Evolutionary conservation across 2,888 invertebrate genomes (phyloP), one percentile per base, ranked within the genome.

Genomic region (Eupithecia subfuscata): DNA sequence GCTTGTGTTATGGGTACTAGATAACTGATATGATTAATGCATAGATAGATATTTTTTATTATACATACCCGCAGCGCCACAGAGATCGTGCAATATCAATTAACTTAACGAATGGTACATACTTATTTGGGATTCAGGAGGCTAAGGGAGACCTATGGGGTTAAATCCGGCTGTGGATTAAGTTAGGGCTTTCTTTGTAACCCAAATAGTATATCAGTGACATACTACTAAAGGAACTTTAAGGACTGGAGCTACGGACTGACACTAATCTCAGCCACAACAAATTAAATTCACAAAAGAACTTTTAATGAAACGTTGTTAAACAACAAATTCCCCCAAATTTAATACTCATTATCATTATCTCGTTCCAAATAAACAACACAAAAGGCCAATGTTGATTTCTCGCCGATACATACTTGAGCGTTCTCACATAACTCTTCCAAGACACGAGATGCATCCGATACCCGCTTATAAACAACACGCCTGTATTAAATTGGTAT

Each of bases 371-470:
- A 76, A 77, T 68, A 75, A 82, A 77, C 75, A 67, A 71, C 52
- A 65, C 76, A 78, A 80, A 79, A 79, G 74, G 73, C 69, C 75
- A 74, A 78, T 79, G 81, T 82, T 81, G 81, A 82, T 85, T 75
- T 80, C 71, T 76, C 65, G 64, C 74, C 74, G 84, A 85, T 85
- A 85, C 80, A 82, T 80, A 84, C 82, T 82, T 87, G 86, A 82
- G 83, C 83, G 84, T 92, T 92, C 93, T 88, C 92, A 93, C 91
- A 91, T 91, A 91, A 92, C 82, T 93, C 89, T 90, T 84, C 78
- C 78, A 80, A 82, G 86, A 87, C 87, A 83, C 81, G 80, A 84
- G 87, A 88, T 87, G 87, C 83, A 88, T 89, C 89, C 86, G 91
- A 91, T 91, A 91, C 75, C 6, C 74, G 78, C 80, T 86, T 87